Percentiles rank a stretch among this genome's conserved stretches.
phyloP scores from a whole-genome alignment of 1,140 invertebrate genomes.

The Coelopa frigida region DNA sequence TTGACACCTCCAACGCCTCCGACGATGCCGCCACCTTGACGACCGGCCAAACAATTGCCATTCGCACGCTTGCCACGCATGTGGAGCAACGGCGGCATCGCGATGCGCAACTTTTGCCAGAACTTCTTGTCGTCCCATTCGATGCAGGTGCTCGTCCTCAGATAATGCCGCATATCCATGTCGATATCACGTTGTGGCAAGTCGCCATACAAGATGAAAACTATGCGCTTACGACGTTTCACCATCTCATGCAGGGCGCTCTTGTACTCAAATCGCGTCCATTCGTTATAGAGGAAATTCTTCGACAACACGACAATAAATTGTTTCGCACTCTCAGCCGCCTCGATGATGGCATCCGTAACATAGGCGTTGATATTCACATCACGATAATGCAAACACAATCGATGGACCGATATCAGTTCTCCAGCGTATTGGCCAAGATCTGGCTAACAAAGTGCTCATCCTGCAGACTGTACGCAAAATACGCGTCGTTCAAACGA shows the following conservation, averaged over 20 bases:
- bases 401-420: conserved; percentile 66
- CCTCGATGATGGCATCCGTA: conserved; percentile 82
- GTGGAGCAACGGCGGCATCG: conserved; percentile 82
- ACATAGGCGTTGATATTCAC: conserved; percentile 76
- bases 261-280: conserved; percentile 90
- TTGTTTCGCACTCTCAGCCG: conserved; percentile 79
- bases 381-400: conserved; percentile 81
- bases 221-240: conserved; percentile 70
- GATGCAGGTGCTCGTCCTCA: conserved; percentile 83
- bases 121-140: conserved; percentile 89
- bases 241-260: conserved; percentile 84
- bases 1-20: too few species aligned
- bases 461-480: conserved; percentile 86
- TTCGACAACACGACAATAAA: conserved; percentile 86
- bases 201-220: conserved; percentile 79
- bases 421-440: conserved; percentile 73
- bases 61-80: conserved; percentile 35
- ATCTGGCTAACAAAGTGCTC: conserved; percentile 81
- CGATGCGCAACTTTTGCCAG: conserved; percentile 88
- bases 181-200: conserved; percentile 79
- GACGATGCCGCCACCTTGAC: too few species aligned
- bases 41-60: conserved; percentile 21
- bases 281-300: conserved; percentile 89
- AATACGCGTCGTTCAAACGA: conserved; percentile 82
- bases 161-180: conserved; percentile 77